Evolutionary conservation across 2,888 invertebrate genomes (phyloP).

Genomic region (Schizaphis graminum): DNA sequence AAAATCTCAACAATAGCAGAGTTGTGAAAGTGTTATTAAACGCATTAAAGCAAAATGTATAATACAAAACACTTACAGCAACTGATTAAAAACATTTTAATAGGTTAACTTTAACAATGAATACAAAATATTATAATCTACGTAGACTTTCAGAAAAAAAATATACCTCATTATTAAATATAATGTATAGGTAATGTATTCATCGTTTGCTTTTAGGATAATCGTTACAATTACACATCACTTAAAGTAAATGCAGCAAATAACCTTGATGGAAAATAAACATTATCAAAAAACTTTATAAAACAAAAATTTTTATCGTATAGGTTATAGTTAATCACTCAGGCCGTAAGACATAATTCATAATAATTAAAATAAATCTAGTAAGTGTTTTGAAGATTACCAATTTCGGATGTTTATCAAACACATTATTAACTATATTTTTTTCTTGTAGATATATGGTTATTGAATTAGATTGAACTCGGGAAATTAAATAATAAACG

Average conservation of each 20-base stretch:
- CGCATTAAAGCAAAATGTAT: conserved; percentile 13
- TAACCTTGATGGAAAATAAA: background rate
- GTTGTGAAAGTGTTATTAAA: conserved; percentile 18
- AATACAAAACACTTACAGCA: background rate
- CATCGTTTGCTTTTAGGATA: background rate
- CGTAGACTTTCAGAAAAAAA: background rate
- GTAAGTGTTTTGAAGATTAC: background rate
- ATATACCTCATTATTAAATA: background rate
- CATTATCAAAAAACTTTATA: background rate
- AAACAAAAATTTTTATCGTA: background rate
- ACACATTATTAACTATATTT: background rate
- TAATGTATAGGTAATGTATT: background rate
- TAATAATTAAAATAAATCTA: background rate
- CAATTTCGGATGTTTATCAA: background rate
- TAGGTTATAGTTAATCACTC: background rate
- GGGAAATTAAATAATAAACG: background rate
- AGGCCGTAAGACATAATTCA: background rate
- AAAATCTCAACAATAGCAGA: background rate
- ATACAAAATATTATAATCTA: conserved; percentile 17
- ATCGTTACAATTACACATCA: background rate
- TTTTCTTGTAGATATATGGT: background rate
- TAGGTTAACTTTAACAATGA: conserved; percentile 32
- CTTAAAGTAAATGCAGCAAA: background rate
- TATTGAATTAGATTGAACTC: background rate
- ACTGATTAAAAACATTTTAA: conserved; percentile 36